These are phyloP conservation scores for Spodoptera litura DNA, from an alignment of 1,140 invertebrate genomes.

Conservation along the genomic window DNA sequence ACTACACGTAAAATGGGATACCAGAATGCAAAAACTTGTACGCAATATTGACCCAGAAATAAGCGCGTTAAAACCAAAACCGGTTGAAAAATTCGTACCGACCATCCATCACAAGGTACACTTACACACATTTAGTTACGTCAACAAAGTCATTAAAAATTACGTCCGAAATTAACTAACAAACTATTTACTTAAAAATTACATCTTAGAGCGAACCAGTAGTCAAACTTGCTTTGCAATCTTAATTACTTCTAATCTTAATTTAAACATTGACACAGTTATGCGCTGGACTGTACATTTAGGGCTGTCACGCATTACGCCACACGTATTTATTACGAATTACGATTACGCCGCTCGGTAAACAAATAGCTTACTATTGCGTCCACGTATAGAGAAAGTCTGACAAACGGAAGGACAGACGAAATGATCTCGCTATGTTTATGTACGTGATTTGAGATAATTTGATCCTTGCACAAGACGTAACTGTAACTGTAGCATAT, in stretches of 20 bases:
- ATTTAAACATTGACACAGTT: conserved; percentile 67
- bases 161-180: conserved; percentile 3
- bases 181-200: conserved; percentile 32
- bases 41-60: background rate
- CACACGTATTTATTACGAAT: conserved; percentile 7
- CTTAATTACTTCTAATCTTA: conserved; percentile 55
- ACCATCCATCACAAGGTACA: background rate
- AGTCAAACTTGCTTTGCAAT: conserved; percentile 48
- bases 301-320: conserved; percentile 46
- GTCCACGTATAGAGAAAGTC: conserved; percentile 73
- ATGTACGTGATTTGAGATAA: conserved; percentile 68
- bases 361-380: conserved; percentile 59
- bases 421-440: conserved; percentile 56
- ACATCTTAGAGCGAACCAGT: background rate
- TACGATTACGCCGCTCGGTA: background rate
- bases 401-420: conserved; percentile 68
- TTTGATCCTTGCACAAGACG: conserved; percentile 46
- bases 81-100: background rate
- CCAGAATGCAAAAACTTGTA: too few species aligned
- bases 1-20: too few species aligned
- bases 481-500: background rate
- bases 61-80: conserved; percentile 2
- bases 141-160: conserved; percentile 20
- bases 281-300: conserved; percentile 51
- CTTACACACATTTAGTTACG: conserved; percentile 16